Conservation (phyloP, 2,888 invertebrate species). For the Onchidella celtica region DNA sequence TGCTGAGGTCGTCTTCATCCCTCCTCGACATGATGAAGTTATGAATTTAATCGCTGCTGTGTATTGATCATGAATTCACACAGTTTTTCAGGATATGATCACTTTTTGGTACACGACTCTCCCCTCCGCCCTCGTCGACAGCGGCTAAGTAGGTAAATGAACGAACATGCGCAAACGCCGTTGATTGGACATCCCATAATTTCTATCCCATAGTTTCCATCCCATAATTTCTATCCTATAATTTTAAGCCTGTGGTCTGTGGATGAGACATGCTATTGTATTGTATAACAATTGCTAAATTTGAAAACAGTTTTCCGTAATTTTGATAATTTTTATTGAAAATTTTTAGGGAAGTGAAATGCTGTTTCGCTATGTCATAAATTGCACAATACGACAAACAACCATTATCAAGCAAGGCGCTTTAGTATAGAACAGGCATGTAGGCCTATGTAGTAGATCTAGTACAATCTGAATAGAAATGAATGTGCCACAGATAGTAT, state of each 20-base stretch:
- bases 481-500: too few species aligned
- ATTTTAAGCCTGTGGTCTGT: not conserved
- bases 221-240: slow-evolving; percentile 43
- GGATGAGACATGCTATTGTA: not conserved
- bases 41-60: too few species aligned
- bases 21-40: slow-evolving; percentile 47
- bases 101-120: slow-evolving; percentile 31
- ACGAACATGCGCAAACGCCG: slow-evolving; percentile 74
- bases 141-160: slow-evolving; percentile 50
- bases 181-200: slow-evolving; percentile 74
- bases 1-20: slow-evolving; percentile 67
- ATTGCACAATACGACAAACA: too few species aligned
- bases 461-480: too few species aligned
- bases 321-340: not conserved
- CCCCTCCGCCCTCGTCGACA: slow-evolving; percentile 52
- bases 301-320: not conserved
- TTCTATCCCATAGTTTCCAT: slow-evolving; percentile 54
- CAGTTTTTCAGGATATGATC: not conserved
- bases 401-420: too few species aligned
- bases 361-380: too few species aligned
- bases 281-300: not conserved
- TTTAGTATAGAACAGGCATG: too few species aligned
- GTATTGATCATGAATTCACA: not conserved
- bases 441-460: too few species aligned
- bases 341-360: not conserved